Conservation (phyloP, 2,888 invertebrate species). For the Callyntrura guangdongensis region DNA sequence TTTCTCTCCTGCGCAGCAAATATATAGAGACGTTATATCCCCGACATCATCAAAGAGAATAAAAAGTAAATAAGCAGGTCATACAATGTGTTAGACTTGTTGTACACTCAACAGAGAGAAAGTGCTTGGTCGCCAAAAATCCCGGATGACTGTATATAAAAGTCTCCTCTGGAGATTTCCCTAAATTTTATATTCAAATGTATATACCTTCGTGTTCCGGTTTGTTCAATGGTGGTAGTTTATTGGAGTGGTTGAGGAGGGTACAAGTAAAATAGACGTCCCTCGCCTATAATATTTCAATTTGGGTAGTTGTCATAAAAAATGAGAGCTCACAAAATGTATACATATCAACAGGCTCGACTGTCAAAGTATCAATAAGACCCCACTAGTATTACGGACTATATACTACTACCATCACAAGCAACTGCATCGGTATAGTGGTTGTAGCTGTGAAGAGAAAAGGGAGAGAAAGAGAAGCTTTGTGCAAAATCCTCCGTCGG, state of each 20-base stretch:
- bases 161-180: conserved; percentile 45
- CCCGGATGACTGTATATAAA: conserved; percentile 24
- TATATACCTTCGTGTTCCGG: conserved; percentile 20
- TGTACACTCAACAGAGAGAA: not conserved
- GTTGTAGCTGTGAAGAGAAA: not conserved
- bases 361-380: not conserved
- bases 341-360: not conserved
- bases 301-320: not conserved
- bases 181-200: conserved; percentile 39
- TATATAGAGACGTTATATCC: conserved; percentile 27
- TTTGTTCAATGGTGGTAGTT: not conserved
- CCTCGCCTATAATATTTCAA: not conserved
- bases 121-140: not conserved
- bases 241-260: not conserved
- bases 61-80: not conserved
- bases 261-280: too few species aligned
- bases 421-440: not conserved
- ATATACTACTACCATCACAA: not conserved
- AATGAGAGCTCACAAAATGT: not conserved
- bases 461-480: not conserved
- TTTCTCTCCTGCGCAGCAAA: conserved; percentile 1
- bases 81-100: not conserved
- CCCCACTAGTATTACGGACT: not conserved
- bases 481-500: not conserved
- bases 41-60: conserved; percentile 7